phyloP scores from a whole-genome alignment of 2,113 vertebrate species.

The Morphnarchus princeps region DNA sequence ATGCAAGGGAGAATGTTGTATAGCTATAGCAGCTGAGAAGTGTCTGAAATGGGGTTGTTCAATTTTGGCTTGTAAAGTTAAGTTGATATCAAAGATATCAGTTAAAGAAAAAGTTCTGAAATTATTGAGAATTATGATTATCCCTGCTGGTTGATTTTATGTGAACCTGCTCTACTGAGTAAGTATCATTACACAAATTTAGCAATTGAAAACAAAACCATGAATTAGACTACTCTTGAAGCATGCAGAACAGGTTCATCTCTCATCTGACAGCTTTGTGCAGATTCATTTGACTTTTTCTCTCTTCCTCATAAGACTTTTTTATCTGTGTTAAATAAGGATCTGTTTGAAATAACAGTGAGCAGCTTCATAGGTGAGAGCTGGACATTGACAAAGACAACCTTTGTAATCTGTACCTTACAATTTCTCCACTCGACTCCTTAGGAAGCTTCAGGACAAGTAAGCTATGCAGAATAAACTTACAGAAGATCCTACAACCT shows the following conservation, averaged over 20 bases:
- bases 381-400: neutral
- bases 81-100: neutral
- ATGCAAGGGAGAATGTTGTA: neutral
- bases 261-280: neutral
- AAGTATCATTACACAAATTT: neutral
- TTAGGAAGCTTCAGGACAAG: neutral
- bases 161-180: neutral
- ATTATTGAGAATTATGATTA: neutral
- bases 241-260: neutral
- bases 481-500: neutral
- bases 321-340: neutral
- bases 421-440: neutral
- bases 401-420: neutral
- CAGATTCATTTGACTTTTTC: neutral
- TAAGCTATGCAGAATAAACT: neutral
- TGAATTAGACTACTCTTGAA: neutral
- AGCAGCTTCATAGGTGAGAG: neutral
- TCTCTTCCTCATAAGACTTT: neutral
- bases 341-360: neutral
- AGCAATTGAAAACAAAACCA: neutral
- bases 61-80: neutral
- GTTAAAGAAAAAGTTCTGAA: neutral
- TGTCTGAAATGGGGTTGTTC: neutral
- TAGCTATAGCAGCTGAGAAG: neutral
- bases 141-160: neutral